These are phyloP conservation scores for Selenia dentaria DNA, from an alignment of 2,888 invertebrate genomes.

Conservation along the genomic window DNA sequence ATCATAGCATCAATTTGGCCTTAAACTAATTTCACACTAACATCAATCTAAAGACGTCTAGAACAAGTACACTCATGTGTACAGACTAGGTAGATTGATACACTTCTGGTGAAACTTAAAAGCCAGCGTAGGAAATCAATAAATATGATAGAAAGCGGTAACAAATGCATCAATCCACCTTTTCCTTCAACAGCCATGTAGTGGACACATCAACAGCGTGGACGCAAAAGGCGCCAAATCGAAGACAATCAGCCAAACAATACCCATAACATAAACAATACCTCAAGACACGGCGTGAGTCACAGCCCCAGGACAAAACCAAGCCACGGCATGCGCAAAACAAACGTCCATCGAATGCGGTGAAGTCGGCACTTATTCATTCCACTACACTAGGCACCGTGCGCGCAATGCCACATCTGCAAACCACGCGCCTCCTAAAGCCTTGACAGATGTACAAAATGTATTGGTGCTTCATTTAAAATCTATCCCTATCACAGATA, in stretches of 20 bases:
- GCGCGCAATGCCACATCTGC: constrained; percentile 57
- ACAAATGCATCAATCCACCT: constrained; percentile 68
- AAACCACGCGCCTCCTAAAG: constrained; percentile 46
- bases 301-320: constrained; percentile 79
- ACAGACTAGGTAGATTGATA: constrained; percentile 67
- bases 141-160: not conserved
- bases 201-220: constrained; percentile 71
- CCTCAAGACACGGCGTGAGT: constrained; percentile 71
- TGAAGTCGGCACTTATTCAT: constrained; percentile 84
- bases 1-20: constrained; percentile 61
- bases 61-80: constrained; percentile 46
- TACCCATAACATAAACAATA: constrained; percentile 71
- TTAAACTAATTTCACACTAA: constrained; percentile 49
- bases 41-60: constrained; percentile 49
- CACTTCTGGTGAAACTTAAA: constrained; percentile 39
- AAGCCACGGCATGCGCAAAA: constrained; percentile 82
- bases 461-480: constrained; percentile 61
- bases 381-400: constrained; percentile 75
- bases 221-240: constrained; percentile 68
- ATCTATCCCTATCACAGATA: constrained; percentile 46
- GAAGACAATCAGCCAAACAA: constrained; percentile 77
- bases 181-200: constrained; percentile 58
- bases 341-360: constrained; percentile 81
- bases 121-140: not conserved
- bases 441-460: constrained; percentile 63